Evolutionary conservation across 37 sponge, comb jelly and placozoan genomes (phyloP).

Genomic region (Mnemiopsis leidyi): DNA sequence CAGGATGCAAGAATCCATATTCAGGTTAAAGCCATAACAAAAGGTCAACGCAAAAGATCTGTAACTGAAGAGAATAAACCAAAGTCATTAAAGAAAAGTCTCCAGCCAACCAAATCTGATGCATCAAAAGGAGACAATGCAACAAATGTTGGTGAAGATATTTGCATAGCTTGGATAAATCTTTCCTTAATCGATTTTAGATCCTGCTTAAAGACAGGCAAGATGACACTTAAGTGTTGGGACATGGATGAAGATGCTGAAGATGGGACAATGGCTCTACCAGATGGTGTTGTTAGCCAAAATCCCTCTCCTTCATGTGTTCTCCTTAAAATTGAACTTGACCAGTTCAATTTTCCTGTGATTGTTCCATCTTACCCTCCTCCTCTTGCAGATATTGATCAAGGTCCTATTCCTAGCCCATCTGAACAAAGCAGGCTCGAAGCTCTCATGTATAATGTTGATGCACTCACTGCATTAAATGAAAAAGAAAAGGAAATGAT

Average conservation of each 20-base stretch:
- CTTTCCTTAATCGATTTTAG: constrained; percentile 50
- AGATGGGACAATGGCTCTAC: background rate
- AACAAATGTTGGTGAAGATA: constrained; percentile 23
- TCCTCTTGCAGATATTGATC: background rate
- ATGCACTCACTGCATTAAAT: constrained; percentile 21
- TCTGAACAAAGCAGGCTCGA: constrained; percentile 59
- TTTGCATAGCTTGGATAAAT: constrained; percentile 48
- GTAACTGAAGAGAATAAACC: constrained; percentile 47
- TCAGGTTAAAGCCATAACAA: constrained; percentile 50
- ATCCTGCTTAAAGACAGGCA: constrained; percentile 37
- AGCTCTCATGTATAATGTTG: constrained; percentile 61
- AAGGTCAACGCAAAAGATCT: constrained; percentile 16
- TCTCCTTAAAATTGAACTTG: background rate
- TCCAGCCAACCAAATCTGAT: background rate
- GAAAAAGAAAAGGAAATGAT: constrained; percentile 44
- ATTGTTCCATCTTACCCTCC: constrained; percentile 42
- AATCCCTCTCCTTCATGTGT: background rate
- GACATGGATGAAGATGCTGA: constrained; percentile 6
- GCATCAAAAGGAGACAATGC: background rate
- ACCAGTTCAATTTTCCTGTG: constrained; percentile 47
- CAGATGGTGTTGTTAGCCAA: constrained; percentile 60
- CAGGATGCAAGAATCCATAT: constrained; percentile 29
- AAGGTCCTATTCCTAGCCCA: constrained; percentile 57
- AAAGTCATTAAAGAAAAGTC: background rate
- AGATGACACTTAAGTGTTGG: constrained; percentile 27